Percentiles rank a stretch among this genome's conserved stretches.
Evolutionary conservation across 2,113 vertebrate genomes (phyloP).

Genomic region (Malurus elegans): DNA sequence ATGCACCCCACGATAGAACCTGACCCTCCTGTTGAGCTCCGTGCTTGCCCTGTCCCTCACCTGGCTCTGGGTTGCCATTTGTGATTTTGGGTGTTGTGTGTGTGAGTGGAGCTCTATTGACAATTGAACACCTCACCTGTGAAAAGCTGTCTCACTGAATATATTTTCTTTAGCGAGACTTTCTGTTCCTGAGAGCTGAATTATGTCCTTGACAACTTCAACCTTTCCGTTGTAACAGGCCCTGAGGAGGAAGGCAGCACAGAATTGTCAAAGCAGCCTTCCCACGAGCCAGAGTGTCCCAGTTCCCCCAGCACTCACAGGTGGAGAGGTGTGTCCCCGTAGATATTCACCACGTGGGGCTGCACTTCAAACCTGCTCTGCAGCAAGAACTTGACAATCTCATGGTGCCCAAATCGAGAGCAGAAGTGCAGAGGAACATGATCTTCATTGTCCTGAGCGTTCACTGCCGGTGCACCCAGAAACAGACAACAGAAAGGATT

Average conservation of each 20-base stretch:
- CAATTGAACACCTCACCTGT: conserved; percentile 76
- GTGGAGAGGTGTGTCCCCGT: conserved; percentile 90
- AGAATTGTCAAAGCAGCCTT: not conserved
- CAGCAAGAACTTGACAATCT: conserved; percentile 83
- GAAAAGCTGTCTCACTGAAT: conserved; percentile 94
- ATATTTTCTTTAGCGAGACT: conserved; percentile 94
- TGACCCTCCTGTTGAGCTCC: not conserved
- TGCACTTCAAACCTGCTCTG: conserved; percentile 83
- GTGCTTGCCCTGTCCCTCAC: not conserved
- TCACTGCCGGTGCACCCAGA: conserved; percentile 74
- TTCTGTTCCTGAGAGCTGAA: conserved; percentile 86
- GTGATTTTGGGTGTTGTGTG: fast-evolving
- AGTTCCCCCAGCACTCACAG: conserved; percentile 76
- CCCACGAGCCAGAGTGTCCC: fast-evolving
- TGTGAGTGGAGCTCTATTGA: not conserved
- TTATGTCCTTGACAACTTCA: conserved; percentile 85
- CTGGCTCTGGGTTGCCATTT: not conserved
- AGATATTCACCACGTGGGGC: conserved; percentile 91
- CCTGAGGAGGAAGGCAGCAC: conserved; percentile 61
- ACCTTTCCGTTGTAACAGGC: conserved; percentile 91
- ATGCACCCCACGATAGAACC: not conserved
- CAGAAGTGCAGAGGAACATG: conserved; percentile 92
- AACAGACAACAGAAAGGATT: not conserved
- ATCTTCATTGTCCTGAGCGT: conserved; percentile 92
- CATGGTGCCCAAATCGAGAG: conserved; percentile 86